phyloP scores from a whole-genome alignment of 2,888 invertebrate species.

The Cremastobaeus sp. region DNA sequence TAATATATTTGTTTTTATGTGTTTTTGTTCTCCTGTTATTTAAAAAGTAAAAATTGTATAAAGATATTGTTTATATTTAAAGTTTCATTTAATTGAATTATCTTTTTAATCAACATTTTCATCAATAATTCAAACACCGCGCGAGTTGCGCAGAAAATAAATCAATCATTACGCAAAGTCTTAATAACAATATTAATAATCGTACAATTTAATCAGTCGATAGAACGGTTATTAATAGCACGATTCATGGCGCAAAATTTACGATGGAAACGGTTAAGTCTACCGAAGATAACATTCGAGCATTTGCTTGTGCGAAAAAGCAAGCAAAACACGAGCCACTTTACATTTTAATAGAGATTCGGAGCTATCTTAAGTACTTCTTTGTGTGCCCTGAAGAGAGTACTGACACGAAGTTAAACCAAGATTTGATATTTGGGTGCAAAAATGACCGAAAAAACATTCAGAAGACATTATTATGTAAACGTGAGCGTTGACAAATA shows the following conservation, averaged over 20 bases:
- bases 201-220: conserved; percentile 12
- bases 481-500: no score
- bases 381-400: neutral
- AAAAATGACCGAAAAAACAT: no score
- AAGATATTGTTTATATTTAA: no score
- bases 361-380: conserved; percentile 7
- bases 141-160: neutral
- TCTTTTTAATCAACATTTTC: conserved; percentile 40
- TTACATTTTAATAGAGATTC: conserved; percentile 21
- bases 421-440: no score
- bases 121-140: conserved; percentile 21
- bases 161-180: no score
- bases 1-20: no score
- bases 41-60: no score
- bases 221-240: conserved; percentile 1
- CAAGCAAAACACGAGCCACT: conserved; percentile 6
- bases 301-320: conserved; percentile 5
- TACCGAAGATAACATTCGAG: conserved; percentile 20
- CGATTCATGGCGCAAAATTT: conserved; percentile 10
- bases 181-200: conserved; percentile 12
- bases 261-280: conserved; percentile 15
- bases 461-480: no score
- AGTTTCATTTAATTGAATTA: no score
- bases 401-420: no score
- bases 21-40: no score